Conservation (phyloP, 1,140 invertebrate species). For the Drosophila tristis region DNA sequence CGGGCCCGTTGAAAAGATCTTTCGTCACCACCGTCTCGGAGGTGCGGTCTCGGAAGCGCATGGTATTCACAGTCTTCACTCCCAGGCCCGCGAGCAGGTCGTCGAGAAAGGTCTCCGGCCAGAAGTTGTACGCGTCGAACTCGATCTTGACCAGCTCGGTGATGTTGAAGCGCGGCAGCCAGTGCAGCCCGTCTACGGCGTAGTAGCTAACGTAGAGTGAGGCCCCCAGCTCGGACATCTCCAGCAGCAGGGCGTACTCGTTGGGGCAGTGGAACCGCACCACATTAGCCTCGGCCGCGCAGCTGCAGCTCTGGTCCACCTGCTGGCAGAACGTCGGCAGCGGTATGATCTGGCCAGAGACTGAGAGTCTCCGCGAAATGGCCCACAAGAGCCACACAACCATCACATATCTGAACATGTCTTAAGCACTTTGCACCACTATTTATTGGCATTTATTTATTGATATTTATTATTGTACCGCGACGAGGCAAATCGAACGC, state of each 20-base stretch:
- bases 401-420: conserved; percentile 45
- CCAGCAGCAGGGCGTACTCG: conserved; percentile 68
- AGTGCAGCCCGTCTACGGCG: conserved; percentile 16
- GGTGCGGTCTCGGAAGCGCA: conserved; percentile 62
- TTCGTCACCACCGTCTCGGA: conserved; percentile 26
- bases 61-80: conserved; percentile 36
- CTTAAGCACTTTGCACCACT: conserved; percentile 16
- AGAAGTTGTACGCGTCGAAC: conserved; percentile 66
- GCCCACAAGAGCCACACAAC: conserved; percentile 32
- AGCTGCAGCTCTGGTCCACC: conserved; percentile 39
- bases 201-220: conserved; percentile 68
- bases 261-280: conserved; percentile 55
- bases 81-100: conserved; percentile 48
- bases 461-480: conserved; percentile 33
- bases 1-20: not conserved
- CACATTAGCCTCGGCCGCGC: conserved; percentile 60
- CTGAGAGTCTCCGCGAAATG: not conserved
- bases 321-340: conserved; percentile 56
- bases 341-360: conserved; percentile 56
- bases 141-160: conserved; percentile 51
- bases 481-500: not conserved
- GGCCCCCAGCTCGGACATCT: conserved; percentile 49
- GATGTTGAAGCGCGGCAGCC: conserved; percentile 60
- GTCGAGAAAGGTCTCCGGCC: conserved; percentile 48
- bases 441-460: conserved; percentile 12